Base-by-base conservation (phyloP, 2,113 vertebrate species). In the Leucopsar rothschildi region DNA sequence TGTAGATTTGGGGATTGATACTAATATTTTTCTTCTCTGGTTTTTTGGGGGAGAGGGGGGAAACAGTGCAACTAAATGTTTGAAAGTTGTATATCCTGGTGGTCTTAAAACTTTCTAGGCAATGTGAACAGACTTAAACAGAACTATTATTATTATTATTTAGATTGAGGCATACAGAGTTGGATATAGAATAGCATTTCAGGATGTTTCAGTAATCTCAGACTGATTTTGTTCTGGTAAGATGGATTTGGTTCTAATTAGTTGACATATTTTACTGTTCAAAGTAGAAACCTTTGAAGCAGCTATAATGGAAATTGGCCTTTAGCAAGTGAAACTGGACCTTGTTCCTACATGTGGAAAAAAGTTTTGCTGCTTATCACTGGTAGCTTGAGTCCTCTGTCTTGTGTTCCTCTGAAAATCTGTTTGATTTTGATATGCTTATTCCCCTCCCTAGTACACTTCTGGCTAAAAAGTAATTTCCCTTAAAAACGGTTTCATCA, bases 251-350 rank as follows among this genome's bases (percentile, higher is more conserved):
- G 10, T 79, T 93, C 37, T 79, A 31, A 73, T 88, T 89, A 85
- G 45, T 55, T 75, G 49, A 19, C 55, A 56, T 9, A 16, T 64
- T 76, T 90, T 92, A 70, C 78, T 84, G 63, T 75, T 90, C 39
- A 20, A 35, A 57, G 11, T 44, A 72, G 59, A 81, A 85, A 83
- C n/a, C 59, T 95, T 78, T 76, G 73, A 79, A 95, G 75, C 65
- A 47, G 80, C 2, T 9, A 57, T 88, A 88, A 64, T 92, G 69
- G 73, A 82, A 94, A 86, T 49, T 92, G 45, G 64, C 73, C 59
- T 86, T 93, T 92, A 63, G 78, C 60, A 61, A 69, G 45, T 94
- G 84, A 75, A 91, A 82, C 76, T 88, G 44, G 42, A 92, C 71
- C 52, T 83, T 73, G 64, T 83, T 89, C 45, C 50, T 90, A 27